phyloP scores from a whole-genome alignment of 2,113 vertebrate genomes.

The Nibea coibor region DNA sequence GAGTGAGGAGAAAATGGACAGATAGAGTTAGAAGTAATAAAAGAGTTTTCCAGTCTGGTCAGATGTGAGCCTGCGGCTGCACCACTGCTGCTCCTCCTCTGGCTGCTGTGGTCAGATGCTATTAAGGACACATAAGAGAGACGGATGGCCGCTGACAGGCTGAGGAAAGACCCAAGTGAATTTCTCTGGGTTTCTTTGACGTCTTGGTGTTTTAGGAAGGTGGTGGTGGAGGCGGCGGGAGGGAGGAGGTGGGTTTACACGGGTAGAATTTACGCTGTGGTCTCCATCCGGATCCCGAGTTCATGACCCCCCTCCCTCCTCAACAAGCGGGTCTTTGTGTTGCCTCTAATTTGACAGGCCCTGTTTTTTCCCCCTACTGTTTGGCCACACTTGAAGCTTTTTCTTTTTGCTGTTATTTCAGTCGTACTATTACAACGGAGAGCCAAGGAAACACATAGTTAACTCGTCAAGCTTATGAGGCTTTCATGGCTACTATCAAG shows the following conservation, averaged over 20 bases:
- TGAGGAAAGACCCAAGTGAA: slow-evolving; percentile 57
- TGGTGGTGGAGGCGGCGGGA: slow-evolving; percentile 21
- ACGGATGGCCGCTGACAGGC: slow-evolving; percentile 70
- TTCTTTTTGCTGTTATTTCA: slow-evolving; percentile 63
- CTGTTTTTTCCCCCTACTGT: slow-evolving; percentile 38
- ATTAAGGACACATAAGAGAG: slow-evolving; percentile 78
- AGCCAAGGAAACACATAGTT: slow-evolving; percentile 69
- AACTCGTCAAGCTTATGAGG: slow-evolving; percentile 74
- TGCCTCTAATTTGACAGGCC: slow-evolving; percentile 63
- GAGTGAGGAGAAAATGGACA: slow-evolving; percentile 9
- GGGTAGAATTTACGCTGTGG: slow-evolving; percentile 53
- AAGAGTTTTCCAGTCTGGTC: slow-evolving; percentile 66
- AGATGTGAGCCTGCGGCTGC: slow-evolving; percentile 64
- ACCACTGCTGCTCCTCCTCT: slow-evolving; percentile 59
- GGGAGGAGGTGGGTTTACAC: slow-evolving; percentile 8
- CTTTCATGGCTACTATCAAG: slow-evolving; percentile 51
- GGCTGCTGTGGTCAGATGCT: slow-evolving; percentile 70
- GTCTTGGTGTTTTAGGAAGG: slow-evolving; percentile 59
- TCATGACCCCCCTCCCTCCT: slow-evolving; percentile 65
- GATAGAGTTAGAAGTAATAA: slow-evolving; percentile 36
- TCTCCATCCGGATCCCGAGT: slow-evolving; percentile 47
- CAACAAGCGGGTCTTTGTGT: slow-evolving; percentile 69
- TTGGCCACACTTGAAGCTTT: slow-evolving; percentile 32
- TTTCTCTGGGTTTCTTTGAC: slow-evolving; percentile 61
- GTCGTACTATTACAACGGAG: slow-evolving; percentile 51